Evolutionary conservation across 2,113 vertebrate species (phyloP).

Genomic region (Phaethon lepturus): DNA sequence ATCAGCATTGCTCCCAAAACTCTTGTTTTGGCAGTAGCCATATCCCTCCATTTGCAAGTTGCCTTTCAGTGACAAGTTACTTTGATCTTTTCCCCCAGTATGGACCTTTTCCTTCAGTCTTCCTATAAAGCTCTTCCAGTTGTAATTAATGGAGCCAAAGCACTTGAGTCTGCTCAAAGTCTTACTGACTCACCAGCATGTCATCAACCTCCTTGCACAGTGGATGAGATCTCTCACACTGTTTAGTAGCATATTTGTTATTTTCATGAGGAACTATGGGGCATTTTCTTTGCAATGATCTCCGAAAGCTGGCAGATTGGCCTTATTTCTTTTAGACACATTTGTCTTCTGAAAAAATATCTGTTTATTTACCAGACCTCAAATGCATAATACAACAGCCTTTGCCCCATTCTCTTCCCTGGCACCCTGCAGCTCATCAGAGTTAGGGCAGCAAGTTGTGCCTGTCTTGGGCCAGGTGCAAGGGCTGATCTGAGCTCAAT

Average conservation of each 20-base stretch:
- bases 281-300: neutral
- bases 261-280: neutral
- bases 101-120: neutral
- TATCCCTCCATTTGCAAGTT: neutral
- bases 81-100: neutral
- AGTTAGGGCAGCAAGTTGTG: rapidly evolving
- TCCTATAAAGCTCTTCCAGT: neutral
- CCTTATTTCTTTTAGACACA: neutral
- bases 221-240: neutral
- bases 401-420: neutral
- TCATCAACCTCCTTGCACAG: neutral
- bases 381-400: neutral
- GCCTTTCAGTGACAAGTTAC: neutral
- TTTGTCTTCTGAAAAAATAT: neutral
- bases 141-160: neutral
- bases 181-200: rapidly evolving
- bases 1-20: neutral
- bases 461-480: neutral
- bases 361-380: neutral
- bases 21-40: neutral
- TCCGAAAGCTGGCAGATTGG: neutral
- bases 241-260: neutral
- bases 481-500: neutral
- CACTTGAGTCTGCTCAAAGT: neutral
- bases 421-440: neutral